phyloP scores from a whole-genome alignment of 2,113 vertebrate genomes.

The Dipodomys ordii region DNA sequence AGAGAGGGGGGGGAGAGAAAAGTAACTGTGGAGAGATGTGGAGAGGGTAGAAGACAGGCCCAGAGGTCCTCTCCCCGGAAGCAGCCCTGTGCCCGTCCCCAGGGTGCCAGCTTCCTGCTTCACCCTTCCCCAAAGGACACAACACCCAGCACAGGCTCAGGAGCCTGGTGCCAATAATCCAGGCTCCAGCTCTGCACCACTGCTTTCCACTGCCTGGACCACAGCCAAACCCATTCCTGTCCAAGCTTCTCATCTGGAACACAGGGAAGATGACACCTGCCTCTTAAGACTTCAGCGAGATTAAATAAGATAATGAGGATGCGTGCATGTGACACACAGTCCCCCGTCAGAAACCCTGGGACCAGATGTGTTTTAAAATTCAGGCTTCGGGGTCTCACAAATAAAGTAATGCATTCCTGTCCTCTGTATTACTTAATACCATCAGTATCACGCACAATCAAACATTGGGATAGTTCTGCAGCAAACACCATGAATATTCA shows the following conservation, averaged over 20 bases:
- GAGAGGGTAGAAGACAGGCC: background rate
- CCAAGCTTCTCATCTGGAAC: background rate
- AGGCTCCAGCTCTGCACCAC: background rate
- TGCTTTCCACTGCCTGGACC: background rate
- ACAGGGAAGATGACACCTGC: background rate
- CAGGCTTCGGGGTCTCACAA: background rate
- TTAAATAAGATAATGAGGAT: background rate
- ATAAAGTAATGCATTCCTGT: background rate
- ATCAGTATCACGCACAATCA: background rate
- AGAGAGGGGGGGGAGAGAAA: too few relatives aligned
- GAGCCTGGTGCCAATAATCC: background rate
- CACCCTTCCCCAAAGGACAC: accelerated
- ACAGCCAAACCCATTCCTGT: background rate
- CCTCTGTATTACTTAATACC: background rate
- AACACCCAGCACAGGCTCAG: accelerated
- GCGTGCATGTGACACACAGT: accelerated
- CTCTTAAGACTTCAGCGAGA: background rate
- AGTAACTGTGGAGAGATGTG: background rate
- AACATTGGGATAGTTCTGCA: background rate
- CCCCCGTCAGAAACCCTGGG: background rate
- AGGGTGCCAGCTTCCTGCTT: background rate
- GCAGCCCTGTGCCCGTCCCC: background rate
- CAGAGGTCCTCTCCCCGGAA: too few relatives aligned
- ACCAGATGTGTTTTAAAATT: background rate
- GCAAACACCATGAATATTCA: background rate